phyloP scores from a whole-genome alignment of 2,888 invertebrate genomes.

The Oligia latruncula region DNA sequence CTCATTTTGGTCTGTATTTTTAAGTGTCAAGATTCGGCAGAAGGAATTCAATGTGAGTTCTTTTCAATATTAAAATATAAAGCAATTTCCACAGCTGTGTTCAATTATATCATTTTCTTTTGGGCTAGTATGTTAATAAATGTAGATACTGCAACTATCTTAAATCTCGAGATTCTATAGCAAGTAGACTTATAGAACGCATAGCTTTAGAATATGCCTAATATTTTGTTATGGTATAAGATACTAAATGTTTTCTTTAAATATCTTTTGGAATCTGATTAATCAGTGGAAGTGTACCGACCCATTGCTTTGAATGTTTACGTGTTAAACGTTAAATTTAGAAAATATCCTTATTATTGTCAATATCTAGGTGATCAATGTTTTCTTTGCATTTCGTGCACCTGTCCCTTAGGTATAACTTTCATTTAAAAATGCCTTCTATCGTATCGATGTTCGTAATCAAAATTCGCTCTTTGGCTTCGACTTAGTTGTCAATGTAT shows the following conservation, averaged over 20 bases:
- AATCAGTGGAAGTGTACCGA: conserved; percentile 40
- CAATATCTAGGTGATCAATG: conserved; percentile 34
- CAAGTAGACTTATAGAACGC: conserved; percentile 51
- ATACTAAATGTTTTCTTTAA: conserved; percentile 44
- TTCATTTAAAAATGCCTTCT: conserved; percentile 32
- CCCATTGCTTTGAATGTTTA: conserved; percentile 52
- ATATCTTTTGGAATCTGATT: conserved; percentile 34
- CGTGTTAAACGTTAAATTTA: conserved; percentile 22
- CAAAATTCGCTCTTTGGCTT: conserved; percentile 51
- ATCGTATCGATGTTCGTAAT: conserved; percentile 27
- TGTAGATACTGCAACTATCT: conserved; percentile 30
- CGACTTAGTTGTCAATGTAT: conserved; percentile 42
- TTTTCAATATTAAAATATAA: conserved; percentile 25
- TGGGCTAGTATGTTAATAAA: conserved; percentile 33
- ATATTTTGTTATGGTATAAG: conserved; percentile 59
- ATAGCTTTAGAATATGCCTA: conserved; percentile 63
- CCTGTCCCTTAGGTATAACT: conserved; percentile 10
- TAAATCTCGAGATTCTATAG: conserved; percentile 50
- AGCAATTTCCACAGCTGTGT: conserved; percentile 59
- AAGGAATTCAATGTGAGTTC: conserved; percentile 16
- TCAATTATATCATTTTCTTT: conserved; percentile 53
- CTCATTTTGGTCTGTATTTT: conserved; percentile 16
- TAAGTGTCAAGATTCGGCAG: conserved; percentile 15
- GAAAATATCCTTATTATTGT: conserved; percentile 33
- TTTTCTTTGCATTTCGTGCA: conserved; percentile 43